A percentile compares a stretch with the other conserved stretches of the same genome.
Evolutionary conservation across 92 coral and sea anemone genomes (phyloP).

Genomic region (Hydrozoanthus gracilis): DNA sequence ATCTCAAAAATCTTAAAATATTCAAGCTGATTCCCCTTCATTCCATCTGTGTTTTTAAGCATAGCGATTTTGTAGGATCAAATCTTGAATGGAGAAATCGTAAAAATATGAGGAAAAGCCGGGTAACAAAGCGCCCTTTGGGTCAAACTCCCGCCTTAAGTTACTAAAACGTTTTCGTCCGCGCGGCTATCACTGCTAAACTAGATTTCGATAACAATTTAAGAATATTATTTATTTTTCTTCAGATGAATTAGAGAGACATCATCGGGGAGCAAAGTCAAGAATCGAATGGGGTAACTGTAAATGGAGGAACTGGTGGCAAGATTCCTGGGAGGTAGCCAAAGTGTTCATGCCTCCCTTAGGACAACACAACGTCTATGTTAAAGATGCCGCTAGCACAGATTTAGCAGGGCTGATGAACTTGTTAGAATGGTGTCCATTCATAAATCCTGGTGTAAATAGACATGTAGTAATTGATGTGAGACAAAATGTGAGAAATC

Average conservation of each 20-base stretch:
- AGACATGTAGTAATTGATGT: slow-evolving; percentile 12
- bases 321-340: slow-evolving; percentile 54
- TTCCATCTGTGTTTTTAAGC: too few species aligned
- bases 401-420: slow-evolving; percentile 46
- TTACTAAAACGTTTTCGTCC: too few species aligned
- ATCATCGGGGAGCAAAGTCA: neutral
- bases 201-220: too few species aligned
- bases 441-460: slow-evolving; percentile 12
- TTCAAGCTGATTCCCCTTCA: too few species aligned
- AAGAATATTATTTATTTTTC: too few species aligned
- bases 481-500: slow-evolving; percentile 45
- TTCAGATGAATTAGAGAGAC: slow-evolving; percentile 7
- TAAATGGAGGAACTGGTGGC: slow-evolving; percentile 23
- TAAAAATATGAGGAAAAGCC: too few species aligned
- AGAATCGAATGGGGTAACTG: neutral
- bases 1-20: too few species aligned
- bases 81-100: too few species aligned
- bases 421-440: slow-evolving; percentile 44
- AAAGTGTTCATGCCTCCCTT: slow-evolving; percentile 54
- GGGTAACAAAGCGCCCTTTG: too few species aligned
- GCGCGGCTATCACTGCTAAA: too few species aligned
- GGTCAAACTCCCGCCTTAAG: too few species aligned
- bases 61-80: too few species aligned
- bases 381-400: slow-evolving; percentile 41
- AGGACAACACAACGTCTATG: slow-evolving; percentile 30